phyloP scores from a whole-genome alignment of 2,797 vertebrate genomes.

The Enteromius radiatus region DNA sequence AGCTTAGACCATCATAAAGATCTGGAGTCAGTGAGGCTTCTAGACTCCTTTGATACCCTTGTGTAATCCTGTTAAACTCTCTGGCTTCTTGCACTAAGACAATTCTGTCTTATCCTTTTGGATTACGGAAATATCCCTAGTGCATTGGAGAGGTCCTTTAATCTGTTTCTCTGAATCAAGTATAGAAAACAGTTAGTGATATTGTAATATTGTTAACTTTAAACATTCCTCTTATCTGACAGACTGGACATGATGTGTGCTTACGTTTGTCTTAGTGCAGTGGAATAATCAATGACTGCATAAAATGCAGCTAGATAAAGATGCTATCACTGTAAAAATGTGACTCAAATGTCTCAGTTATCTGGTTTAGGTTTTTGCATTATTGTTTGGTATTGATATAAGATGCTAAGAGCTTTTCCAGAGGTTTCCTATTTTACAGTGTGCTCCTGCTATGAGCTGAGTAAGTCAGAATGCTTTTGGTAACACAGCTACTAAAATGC shows the following conservation, averaged over 20 bases:
- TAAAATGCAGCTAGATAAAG: background rate
- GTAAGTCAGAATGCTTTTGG: background rate
- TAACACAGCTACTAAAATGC: conserved; percentile 5
- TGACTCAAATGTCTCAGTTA: background rate
- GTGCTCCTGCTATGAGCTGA: background rate
- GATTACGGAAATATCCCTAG: conserved; percentile 41
- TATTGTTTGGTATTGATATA: background rate
- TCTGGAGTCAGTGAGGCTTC: conserved; percentile 28
- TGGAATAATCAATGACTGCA: background rate
- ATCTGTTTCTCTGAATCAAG: conserved; percentile 34
- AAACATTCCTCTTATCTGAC: background rate
- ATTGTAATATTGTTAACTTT: conserved; percentile 11
- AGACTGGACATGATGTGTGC: background rate
- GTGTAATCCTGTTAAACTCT: conserved; percentile 54
- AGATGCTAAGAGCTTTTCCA: background rate
- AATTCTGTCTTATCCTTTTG: conserved; percentile 37
- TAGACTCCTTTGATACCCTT: conserved; percentile 47
- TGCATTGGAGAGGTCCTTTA: conserved; percentile 22
- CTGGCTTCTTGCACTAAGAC: conserved; percentile 30
- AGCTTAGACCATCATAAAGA: conserved; percentile 31
- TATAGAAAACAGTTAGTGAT: conserved; percentile 16
- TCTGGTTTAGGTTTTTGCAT: background rate
- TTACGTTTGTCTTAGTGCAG: background rate
- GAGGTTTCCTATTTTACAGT: background rate
- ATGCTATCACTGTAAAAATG: background rate